Conservation (phyloP, 2,113 vertebrate species). For the Balaenoptera acutorostrata region DNA sequence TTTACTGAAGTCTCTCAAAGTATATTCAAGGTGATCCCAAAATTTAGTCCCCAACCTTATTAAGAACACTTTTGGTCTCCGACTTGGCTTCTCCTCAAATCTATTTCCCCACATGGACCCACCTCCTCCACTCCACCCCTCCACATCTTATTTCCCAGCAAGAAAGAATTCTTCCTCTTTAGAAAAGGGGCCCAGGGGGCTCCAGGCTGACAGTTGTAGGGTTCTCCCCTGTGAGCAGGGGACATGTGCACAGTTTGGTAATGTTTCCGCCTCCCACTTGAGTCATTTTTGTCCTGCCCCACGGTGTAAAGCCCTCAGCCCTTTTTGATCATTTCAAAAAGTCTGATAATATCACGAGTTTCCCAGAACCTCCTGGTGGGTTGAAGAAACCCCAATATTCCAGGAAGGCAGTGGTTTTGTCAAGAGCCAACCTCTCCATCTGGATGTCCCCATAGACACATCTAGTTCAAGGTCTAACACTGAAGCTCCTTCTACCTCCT, state of each 20-base stretch:
- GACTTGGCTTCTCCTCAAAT: no score
- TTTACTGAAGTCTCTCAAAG: neutral
- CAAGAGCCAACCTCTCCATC: neutral
- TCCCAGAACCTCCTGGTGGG: neutral
- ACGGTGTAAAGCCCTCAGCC: neutral
- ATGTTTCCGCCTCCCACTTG: fast-evolving
- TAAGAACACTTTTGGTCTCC: neutral
- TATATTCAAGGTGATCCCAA: neutral
- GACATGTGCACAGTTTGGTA: fast-evolving
- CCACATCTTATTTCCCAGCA: fast-evolving
- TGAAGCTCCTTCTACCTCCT: neutral
- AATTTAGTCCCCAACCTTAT: neutral
- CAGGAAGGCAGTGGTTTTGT: neutral
- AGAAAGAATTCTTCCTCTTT: neutral
- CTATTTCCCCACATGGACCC: fast-evolving
- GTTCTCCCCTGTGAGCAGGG: neutral
- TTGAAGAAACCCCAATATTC: neutral
- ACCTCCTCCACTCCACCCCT: neutral
- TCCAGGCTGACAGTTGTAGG: fast-evolving
- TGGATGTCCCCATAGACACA: fast-evolving
- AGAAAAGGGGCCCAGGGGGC: fast-evolving
- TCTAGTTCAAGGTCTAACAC: neutral
- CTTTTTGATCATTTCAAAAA: neutral
- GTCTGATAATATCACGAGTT: neutral
- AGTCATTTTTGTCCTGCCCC: neutral